phyloP scores from a whole-genome alignment of 2,113 vertebrate species.

The Neodon shergylaensis region DNA sequence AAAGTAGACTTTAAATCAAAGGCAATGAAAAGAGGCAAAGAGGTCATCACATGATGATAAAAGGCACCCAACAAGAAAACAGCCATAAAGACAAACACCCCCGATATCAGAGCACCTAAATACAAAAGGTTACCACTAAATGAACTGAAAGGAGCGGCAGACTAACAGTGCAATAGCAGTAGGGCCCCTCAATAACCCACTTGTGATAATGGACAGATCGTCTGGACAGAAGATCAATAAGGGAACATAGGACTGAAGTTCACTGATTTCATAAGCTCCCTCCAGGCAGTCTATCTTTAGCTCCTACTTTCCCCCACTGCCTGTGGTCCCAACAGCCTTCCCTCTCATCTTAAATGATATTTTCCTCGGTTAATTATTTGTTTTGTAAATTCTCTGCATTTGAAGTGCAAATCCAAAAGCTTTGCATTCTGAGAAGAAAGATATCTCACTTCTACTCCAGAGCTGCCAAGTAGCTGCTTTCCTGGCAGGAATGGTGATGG shows the following conservation, averaged over 20 bases:
- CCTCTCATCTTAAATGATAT: not conserved
- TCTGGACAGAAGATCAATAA: constrained; percentile 21
- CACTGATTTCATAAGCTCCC: not conserved
- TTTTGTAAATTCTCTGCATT: constrained; percentile 1
- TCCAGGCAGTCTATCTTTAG: not conserved
- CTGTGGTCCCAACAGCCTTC: not conserved
- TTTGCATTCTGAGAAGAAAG: not conserved
- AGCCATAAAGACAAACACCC: not conserved
- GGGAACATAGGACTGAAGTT: not conserved
- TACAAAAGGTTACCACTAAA: not conserved
- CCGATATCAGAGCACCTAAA: not conserved
- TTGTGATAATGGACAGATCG: not conserved
- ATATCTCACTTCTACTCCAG: not conserved
- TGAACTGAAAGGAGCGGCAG: not conserved
- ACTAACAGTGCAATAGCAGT: not conserved
- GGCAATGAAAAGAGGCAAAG: not conserved
- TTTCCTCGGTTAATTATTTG: not conserved
- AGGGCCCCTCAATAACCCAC: not conserved
- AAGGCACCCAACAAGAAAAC: not conserved
- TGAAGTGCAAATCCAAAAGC: not conserved
- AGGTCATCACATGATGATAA: not conserved
- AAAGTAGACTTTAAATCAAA: not conserved
- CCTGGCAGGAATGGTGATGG: not conserved
- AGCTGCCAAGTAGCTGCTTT: not conserved
- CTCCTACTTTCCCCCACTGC: not conserved